A percentile compares a stretch with the other conserved stretches of the same genome.
Conservation (phyloP, 2,113 vertebrate species). For the Echinops telfairi region DNA sequence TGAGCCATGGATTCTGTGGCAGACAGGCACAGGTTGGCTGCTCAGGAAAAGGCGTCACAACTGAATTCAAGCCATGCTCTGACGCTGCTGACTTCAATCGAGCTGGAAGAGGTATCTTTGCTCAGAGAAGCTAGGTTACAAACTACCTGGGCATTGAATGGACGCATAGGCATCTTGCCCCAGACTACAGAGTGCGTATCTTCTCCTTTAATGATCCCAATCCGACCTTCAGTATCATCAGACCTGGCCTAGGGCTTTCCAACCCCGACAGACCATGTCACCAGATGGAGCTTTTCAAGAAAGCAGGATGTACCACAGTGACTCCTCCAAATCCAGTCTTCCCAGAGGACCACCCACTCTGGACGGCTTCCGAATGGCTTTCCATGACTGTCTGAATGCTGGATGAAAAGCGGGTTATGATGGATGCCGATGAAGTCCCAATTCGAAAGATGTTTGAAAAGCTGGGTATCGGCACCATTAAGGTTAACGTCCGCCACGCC, state of each 20-base stretch:
- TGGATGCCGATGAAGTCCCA: constrained; percentile 94
- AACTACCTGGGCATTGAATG: constrained; percentile 98
- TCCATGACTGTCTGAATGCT: constrained; percentile 99
- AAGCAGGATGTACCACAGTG: constrained; percentile 96
- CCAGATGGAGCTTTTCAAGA: constrained; percentile 98
- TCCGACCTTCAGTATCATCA: constrained; percentile 98
- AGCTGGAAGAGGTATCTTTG: constrained; percentile 97
- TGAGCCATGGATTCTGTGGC: constrained; percentile 96
- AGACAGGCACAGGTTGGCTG: constrained; percentile 96
- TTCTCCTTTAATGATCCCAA: constrained; percentile 98
- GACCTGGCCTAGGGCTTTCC: constrained; percentile 96
- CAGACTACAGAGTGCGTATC: constrained; percentile 95
- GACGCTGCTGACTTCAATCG: constrained; percentile 99
- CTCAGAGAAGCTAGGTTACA: constrained; percentile 99
- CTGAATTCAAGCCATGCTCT: constrained; percentile 98
- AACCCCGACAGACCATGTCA: constrained; percentile 97
- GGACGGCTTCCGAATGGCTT: constrained; percentile 99
- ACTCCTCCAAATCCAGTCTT: constrained; percentile 95
- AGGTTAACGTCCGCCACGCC: constrained; percentile 96
- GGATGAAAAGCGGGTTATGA: constrained; percentile 98
- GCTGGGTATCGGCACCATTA: constrained; percentile 94
- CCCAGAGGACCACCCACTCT: constrained; percentile 97
- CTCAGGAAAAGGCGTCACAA: constrained; percentile 98
- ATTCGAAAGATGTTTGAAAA: constrained; percentile 99
- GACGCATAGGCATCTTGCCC: constrained; percentile 97